These are phyloP conservation scores for Ectemnius cavifrons DNA, from an alignment of 2,888 invertebrate species.

Conservation along the genomic window DNA sequence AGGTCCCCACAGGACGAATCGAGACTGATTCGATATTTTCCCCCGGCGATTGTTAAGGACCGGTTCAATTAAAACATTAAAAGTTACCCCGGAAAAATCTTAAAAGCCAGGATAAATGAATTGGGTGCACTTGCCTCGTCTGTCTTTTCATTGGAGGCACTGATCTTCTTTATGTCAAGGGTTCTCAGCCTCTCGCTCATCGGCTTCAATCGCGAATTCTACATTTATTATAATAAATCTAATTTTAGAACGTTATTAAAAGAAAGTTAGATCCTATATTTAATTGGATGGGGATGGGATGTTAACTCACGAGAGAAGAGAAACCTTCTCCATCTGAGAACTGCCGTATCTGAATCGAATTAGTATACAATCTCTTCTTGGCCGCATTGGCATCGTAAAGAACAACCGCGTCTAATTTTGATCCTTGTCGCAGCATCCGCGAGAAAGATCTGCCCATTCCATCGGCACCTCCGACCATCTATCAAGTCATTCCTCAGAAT, in stretches of 20 bases:
- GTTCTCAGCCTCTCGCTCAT: not conserved
- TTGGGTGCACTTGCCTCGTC: not conserved
- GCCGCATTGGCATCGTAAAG: constrained; percentile 30
- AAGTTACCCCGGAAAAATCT: not conserved
- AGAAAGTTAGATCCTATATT: no score
- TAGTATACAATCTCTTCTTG: constrained; percentile 21
- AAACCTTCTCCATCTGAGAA: constrained; percentile 11
- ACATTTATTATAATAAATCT: not conserved
- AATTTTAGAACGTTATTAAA: not conserved
- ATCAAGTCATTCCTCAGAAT: not conserved
- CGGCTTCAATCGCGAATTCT: not conserved
- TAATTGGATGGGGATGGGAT: no score
- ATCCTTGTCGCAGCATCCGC: constrained; percentile 29
- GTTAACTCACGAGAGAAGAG: constrained; percentile 23
- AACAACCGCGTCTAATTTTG: constrained; percentile 32
- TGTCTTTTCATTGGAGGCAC: not conserved
- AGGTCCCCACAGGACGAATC: constrained; percentile 6
- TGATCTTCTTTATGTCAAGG: not conserved
- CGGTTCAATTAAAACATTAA: constrained; percentile 1
- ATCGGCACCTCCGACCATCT: constrained; percentile 26
- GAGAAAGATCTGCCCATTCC: constrained; percentile 30
- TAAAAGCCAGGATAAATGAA: not conserved
- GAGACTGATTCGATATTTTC: not conserved
- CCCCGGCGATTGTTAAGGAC: not conserved
- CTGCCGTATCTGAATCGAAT: not conserved